Evolutionary conservation across 2,888 invertebrate genomes (phyloP).

Genomic region (Synergus laeviventris): DNA sequence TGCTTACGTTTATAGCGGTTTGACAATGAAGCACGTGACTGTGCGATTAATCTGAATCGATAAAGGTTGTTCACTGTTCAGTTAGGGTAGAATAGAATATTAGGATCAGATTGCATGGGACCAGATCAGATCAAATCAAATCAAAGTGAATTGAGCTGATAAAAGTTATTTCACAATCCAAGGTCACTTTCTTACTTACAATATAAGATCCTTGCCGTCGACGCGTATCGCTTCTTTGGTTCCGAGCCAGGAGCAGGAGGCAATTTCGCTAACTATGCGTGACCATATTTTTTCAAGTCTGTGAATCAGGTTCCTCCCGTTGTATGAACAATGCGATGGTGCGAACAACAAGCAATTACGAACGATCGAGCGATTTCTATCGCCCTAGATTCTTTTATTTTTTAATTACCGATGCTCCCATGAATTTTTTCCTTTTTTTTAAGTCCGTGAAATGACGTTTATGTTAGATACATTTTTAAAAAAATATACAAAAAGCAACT

Average conservation of each 20-base stretch:
- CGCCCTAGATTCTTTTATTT: slow-evolving; percentile 3
- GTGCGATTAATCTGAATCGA: slow-evolving; percentile 37
- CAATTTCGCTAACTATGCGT: slow-evolving; percentile 22
- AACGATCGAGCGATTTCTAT: background rate
- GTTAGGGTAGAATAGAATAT: background rate
- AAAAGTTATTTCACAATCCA: slow-evolving; percentile 31
- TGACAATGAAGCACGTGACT: slow-evolving; percentile 36
- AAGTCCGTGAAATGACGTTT: background rate
- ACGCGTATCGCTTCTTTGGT: background rate
- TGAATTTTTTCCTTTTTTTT: background rate
- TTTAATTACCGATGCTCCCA: background rate
- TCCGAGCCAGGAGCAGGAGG: background rate
- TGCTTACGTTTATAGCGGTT: slow-evolving; percentile 39
- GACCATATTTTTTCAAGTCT: slow-evolving; percentile 8
- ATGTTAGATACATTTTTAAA: background rate
- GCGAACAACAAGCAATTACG: slow-evolving; percentile 12
- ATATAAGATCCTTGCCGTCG: background rate
- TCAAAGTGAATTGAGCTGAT: slow-evolving; percentile 3
- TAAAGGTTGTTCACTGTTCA: slow-evolving; percentile 29
- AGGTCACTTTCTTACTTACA: slow-evolving; percentile 27
- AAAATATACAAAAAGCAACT: background rate
- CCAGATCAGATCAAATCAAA: slow-evolving; percentile 3
- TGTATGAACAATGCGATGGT: background rate
- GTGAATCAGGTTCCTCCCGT: background rate
- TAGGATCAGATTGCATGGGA: background rate